Conservation (phyloP, 2,888 invertebrate species). For the Cryptophagus acutangulus region DNA sequence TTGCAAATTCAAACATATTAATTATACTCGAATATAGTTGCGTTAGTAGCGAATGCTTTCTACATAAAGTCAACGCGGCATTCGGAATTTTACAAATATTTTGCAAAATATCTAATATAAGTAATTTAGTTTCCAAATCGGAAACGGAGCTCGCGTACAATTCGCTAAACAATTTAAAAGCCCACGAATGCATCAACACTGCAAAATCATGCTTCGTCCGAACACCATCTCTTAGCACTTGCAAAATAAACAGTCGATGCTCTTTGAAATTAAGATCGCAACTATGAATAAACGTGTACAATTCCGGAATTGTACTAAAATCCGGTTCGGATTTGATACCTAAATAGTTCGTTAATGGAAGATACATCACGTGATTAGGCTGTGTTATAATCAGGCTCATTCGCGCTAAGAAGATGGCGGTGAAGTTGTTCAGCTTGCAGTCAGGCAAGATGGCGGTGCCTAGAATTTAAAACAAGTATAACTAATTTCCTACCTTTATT, state of each 20-base stretch:
- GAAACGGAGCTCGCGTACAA: constrained; percentile 61
- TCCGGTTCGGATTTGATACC: constrained; percentile 65
- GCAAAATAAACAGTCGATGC: constrained; percentile 73
- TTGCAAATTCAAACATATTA: not conserved
- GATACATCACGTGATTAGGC: constrained; percentile 71
- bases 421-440: constrained; percentile 43
- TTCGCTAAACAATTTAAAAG: constrained; percentile 72
- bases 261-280: constrained; percentile 63
- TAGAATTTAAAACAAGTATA: constrained; percentile 22
- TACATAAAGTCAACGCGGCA: constrained; percentile 61
- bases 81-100: constrained; percentile 60
- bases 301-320: constrained; percentile 78
- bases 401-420: constrained; percentile 66
- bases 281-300: constrained; percentile 78
- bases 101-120: constrained; percentile 62
- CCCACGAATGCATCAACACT: constrained; percentile 66
- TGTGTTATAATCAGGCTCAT: constrained; percentile 67
- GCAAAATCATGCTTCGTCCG: constrained; percentile 70
- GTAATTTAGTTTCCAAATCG: constrained; percentile 58
- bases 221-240: constrained; percentile 70
- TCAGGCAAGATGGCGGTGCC: constrained; percentile 34
- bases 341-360: constrained; percentile 54
- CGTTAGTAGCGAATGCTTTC: constrained; percentile 63
- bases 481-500: not conserved
- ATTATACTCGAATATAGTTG: constrained; percentile 55